Percentiles rank a stretch among this genome's conserved stretches.
These are phyloP conservation scores for Hydropsyche tenuis DNA, from an alignment of 1,140 invertebrate species.

Conservation along the genomic window DNA sequence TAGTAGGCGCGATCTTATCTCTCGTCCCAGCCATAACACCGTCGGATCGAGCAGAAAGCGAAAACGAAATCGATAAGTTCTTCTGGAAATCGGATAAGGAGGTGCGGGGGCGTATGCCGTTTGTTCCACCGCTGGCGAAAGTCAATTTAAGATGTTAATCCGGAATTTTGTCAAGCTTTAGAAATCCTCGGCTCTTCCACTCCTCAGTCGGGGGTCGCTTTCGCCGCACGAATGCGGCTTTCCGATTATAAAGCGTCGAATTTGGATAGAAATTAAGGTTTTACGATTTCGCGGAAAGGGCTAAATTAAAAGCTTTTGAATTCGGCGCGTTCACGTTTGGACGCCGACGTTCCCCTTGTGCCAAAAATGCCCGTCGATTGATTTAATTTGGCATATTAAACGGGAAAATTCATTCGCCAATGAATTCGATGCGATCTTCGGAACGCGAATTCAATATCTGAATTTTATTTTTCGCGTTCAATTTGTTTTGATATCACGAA, in stretches of 20 bases:
- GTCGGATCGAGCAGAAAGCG: background rate
- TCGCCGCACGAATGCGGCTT: constrained; percentile 10
- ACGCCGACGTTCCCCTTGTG: too few species aligned
- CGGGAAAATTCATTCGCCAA: too few species aligned
- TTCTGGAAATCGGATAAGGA: background rate
- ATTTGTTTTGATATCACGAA: too few species aligned
- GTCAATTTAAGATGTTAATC: constrained; percentile 29
- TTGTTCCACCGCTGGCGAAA: constrained; percentile 16
- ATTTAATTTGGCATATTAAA: background rate
- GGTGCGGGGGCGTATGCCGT: too few species aligned
- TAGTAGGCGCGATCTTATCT: too few species aligned
- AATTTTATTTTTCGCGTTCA: too few species aligned
- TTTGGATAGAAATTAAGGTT: constrained; percentile 5
- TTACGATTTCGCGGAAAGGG: background rate
- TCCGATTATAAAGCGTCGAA: constrained; percentile 1
- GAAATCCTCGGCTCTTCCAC: background rate
- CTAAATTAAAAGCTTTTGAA: background rate
- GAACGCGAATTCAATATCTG: too few species aligned
- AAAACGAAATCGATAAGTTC: constrained; percentile 6
- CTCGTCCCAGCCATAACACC: too few species aligned
- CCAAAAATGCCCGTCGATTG: background rate
- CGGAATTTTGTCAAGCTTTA: constrained; percentile 24
- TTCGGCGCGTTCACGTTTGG: background rate
- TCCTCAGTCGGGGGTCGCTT: background rate
- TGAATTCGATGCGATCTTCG: too few species aligned